Percentiles rank a stretch among this genome's conserved stretches.
phyloP scores from a whole-genome alignment of 2,113 vertebrate species.

The Sterrhoptilus dennistouni region DNA sequence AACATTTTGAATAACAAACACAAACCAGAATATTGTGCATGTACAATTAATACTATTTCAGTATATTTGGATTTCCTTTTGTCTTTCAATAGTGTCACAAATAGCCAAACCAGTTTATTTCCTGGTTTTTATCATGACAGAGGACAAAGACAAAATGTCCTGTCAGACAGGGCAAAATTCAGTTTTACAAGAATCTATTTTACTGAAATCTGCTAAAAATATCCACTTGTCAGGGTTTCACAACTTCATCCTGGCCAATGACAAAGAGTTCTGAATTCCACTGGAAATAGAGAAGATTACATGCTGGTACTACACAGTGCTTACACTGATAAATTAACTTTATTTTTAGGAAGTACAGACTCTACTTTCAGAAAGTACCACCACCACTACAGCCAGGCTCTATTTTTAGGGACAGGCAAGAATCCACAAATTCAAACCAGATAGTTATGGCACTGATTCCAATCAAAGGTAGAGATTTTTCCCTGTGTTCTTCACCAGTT shows the following conservation, averaged over 20 bases:
- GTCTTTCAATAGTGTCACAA: neutral
- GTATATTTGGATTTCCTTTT: neutral
- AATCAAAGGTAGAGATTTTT: neutral
- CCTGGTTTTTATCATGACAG: neutral
- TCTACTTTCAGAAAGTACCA: slow-evolving; percentile 10
- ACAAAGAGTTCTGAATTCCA: neutral
- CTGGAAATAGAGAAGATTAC: neutral
- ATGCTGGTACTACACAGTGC: neutral
- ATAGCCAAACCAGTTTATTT: neutral
- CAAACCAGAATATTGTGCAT: neutral
- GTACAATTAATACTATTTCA: neutral
- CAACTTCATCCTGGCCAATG: neutral
- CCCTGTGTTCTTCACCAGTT: neutral
- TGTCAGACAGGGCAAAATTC: neutral
- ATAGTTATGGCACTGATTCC: neutral
- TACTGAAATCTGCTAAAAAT: neutral
- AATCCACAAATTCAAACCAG: neutral
- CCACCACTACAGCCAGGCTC: neutral
- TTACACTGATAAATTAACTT: neutral
- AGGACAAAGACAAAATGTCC: neutral
- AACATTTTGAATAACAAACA: neutral
- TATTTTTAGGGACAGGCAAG: neutral
- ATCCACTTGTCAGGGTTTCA: neutral
- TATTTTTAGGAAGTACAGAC: slow-evolving; percentile 31
- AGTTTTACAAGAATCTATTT: neutral